Evolutionary conservation across 2,113 vertebrate species (phyloP).

Genomic region (Chloebia gouldiae): DNA sequence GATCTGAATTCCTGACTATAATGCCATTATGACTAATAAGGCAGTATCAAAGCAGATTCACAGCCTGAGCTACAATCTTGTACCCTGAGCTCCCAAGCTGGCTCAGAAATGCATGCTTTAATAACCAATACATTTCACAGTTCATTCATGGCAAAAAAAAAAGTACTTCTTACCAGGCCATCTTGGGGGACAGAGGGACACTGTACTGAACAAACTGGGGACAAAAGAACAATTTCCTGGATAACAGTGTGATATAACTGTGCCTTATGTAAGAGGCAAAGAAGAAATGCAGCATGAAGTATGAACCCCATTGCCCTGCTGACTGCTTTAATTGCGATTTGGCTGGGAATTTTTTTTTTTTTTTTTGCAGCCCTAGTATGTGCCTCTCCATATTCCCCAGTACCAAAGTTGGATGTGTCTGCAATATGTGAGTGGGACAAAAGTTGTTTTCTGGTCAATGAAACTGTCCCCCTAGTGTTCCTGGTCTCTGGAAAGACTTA

Average conservation of each 20-base stretch:
- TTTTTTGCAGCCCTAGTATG: background rate
- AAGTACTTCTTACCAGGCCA: conserved; percentile 34
- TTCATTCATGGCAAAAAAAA: conserved; percentile 13
- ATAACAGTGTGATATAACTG: background rate
- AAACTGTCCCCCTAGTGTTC: conserved; percentile 61
- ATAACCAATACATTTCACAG: conserved; percentile 57
- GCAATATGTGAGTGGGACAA: background rate
- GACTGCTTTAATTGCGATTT: conserved; percentile 3
- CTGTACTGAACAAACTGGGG: conserved; percentile 17
- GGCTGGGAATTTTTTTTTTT: background rate
- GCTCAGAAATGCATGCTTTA: conserved; percentile 62
- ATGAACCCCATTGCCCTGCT: conserved; percentile 15
- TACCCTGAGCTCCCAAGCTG: conserved; percentile 53
- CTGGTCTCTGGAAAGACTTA: conserved; percentile 43
- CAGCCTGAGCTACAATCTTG: conserved; percentile 54
- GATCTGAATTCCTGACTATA: conserved; percentile 55
- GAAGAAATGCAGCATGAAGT: conserved; percentile 14
- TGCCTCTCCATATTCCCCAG: background rate
- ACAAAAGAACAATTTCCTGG: conserved; percentile 1
- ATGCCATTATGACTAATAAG: conserved; percentile 57
- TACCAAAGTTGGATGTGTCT: conserved; percentile 11
- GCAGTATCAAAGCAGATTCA: conserved; percentile 42
- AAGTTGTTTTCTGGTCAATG: conserved; percentile 40
- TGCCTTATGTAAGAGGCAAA: conserved; percentile 26
- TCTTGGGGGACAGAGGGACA: conserved; percentile 58